Evolutionary conservation across 2,797 vertebrate genomes (phyloP), one percentile per base, ranked within the genome.

Genomic region (Etheostoma nigrum): DNA sequence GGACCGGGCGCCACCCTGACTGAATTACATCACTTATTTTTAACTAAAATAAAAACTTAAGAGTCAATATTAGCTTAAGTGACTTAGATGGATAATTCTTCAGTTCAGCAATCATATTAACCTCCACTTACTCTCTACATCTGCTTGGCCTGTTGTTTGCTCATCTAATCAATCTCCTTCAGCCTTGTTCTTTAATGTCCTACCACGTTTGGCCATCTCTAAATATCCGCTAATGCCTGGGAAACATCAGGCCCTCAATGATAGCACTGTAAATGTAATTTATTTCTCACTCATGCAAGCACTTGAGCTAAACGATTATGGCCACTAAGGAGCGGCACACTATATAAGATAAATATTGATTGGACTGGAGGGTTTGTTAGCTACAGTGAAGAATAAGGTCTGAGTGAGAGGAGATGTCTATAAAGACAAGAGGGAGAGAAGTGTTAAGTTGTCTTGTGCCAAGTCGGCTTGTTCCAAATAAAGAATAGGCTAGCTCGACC

Each of bases 321-420:
- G 86, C 90, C 82, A 85, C 90, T 87, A 74, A 93, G 87, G 86
- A 91, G 87, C 81, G 59, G 86, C 88, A 60, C 86, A 78, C 89
- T 92, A 74, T 91, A 93, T 92, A 89, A 93, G 90, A 95, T 94
- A 93, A 93, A 94, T 93, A 94, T 93, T 93, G 93, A 93, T 94
- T 91, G 92, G 10, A 87, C 81, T 85, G 89, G 84, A 88, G 84
- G 88, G 84, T 92, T 93, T 93, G 89, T 93, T 93, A 90, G 91
- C 86, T 85, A 85, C 87, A 90, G 83, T 77, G 84, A 86, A 77
- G 79, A 84, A 84, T 83, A 81, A 45, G 75, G 81, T 82, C 72
- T 84, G 82, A 87, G 83, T 60, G 82, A 76, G 79, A 74, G 72
- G 82, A 87, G 79, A 76, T 42, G 74, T 73, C 74, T 79, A 49